Base-by-base conservation (phyloP, 2,888 invertebrate genomes). In the Stratiomys singularior region DNA sequence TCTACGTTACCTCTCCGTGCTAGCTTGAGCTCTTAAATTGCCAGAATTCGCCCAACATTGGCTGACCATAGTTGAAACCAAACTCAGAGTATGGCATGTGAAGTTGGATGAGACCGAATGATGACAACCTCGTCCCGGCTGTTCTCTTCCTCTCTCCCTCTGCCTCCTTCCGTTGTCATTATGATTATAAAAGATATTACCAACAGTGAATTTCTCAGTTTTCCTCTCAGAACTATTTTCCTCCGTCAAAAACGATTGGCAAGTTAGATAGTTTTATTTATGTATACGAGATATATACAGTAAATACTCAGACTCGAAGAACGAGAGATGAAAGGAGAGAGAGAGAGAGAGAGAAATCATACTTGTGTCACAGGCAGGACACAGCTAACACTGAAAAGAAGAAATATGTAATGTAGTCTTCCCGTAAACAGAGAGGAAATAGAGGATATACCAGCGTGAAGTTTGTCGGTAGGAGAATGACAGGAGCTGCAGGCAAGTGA, bases 161-260 rank as follows among this genome's bases (percentile, higher is more conserved):
- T n/a, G n/a, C n/a, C 37, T 37, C 37, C 37, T 37, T 3, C 52
- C 15, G 4, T 15, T 9, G 18, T 52, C 52, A 52, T 66, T 37
- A 66, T 66, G 25, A 66, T 66, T 66, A 37, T 18, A 18, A 18
- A 66, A 66, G 66, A 66, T 66, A 66, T 37, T 66, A 18, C 66
- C n/a, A 7, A 7, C 63, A 27, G 27, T n/a, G 66, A 44, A 37
- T 66, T 21, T 37, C 18, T 13, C 52, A 5, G 18, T 52, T 30
- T 37, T 37, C 7, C 37, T 21, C 66, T 66, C 21, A 30, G 9
- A 15, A 9, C 66, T n/a, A 66, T 30, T 63, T 63, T 63, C n/a
- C 27, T 4, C 30, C n/a, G 18, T 66, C 18, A 37, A 66, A 66
- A 66, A 66, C 66, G 66, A 66, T 66, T 5, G 37, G 9, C 37